Percentiles rank a stretch among this genome's conserved stretches.
Conservation (phyloP, 2,113 vertebrate genomes). For the Motacilla alba region DNA sequence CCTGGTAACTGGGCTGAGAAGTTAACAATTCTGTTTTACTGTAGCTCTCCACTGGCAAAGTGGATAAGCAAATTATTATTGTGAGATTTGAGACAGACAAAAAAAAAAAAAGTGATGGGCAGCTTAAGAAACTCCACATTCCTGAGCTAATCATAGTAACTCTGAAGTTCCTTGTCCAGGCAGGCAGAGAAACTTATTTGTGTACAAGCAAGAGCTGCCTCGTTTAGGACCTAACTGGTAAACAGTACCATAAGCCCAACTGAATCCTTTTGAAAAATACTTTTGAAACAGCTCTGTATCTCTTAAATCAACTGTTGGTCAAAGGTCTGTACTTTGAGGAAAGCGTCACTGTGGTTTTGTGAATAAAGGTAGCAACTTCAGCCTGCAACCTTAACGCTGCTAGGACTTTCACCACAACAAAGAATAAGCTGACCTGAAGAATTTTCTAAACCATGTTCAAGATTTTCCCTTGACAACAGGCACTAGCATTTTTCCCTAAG, state of each 20-base stretch:
- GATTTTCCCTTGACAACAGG: not conserved
- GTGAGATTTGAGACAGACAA: not conserved
- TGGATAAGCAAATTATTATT: not conserved
- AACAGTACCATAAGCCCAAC: not conserved
- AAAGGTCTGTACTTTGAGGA: not conserved
- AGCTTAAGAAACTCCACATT: slow-evolving; percentile 5
- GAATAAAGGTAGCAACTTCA: not conserved
- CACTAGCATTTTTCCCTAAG: not conserved
- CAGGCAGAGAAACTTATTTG: not conserved
- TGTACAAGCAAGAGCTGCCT: not conserved
- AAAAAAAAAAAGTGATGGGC: not conserved
- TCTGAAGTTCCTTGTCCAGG: slow-evolving; percentile 1
- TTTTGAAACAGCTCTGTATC: not conserved
- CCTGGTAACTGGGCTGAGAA: not conserved
- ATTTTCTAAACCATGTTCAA: not conserved
- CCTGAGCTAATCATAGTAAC: slow-evolving; percentile 3
- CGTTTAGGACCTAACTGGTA: not conserved
- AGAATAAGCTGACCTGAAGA: not conserved
- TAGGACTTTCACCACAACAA: slow-evolving; percentile 28
- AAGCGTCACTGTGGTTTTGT: not conserved
- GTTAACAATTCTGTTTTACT: not conserved
- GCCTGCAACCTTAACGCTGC: not conserved
- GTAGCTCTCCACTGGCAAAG: not conserved
- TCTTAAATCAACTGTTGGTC: not conserved
- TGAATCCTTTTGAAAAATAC: not conserved